phyloP scores from a whole-genome alignment of 64 coral and sea anemone genomes.

The Stylophora pistillata region DNA sequence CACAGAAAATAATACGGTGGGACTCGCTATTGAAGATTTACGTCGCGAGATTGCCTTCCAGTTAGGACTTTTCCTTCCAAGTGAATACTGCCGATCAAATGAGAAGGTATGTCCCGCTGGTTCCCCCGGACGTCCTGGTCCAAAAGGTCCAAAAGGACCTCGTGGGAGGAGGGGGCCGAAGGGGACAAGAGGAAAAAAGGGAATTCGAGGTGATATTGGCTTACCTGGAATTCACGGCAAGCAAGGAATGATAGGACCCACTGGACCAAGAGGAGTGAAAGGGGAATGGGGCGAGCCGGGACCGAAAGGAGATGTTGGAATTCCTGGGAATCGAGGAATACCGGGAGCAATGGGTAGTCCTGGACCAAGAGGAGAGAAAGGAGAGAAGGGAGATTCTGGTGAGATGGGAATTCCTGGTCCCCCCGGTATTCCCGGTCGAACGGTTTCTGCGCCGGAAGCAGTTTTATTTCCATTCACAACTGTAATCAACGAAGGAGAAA shows the following conservation, averaged over 20 bases:
- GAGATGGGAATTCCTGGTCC: not conserved
- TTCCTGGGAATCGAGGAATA: constrained; percentile 7
- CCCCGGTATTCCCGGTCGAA: not conserved
- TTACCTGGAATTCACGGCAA: constrained; percentile 29
- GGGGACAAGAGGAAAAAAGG: constrained; percentile 13
- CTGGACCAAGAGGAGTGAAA: not conserved
- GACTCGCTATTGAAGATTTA: not conserved
- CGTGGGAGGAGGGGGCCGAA: constrained; percentile 23
- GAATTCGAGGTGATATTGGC: constrained; percentile 4
- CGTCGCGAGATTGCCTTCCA: not conserved
- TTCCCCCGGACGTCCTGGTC: constrained; percentile 30
- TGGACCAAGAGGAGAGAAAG: not conserved
- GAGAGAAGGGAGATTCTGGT: not conserved
- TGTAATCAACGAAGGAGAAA: not conserved
- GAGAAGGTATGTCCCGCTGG: not conserved
- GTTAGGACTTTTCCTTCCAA: not conserved
- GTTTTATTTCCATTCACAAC: not conserved
- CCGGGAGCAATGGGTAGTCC: not conserved
- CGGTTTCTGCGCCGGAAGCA: not conserved
- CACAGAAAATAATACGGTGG: not conserved
- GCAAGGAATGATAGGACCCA: constrained; percentile 9
- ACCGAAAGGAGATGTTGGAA: not conserved
- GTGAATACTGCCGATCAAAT: constrained; percentile 32
- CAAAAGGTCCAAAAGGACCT: not conserved
- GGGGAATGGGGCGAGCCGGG: constrained; percentile 5